phyloP scores from a whole-genome alignment of 1,140 invertebrate genomes.

The Musca domestica region DNA sequence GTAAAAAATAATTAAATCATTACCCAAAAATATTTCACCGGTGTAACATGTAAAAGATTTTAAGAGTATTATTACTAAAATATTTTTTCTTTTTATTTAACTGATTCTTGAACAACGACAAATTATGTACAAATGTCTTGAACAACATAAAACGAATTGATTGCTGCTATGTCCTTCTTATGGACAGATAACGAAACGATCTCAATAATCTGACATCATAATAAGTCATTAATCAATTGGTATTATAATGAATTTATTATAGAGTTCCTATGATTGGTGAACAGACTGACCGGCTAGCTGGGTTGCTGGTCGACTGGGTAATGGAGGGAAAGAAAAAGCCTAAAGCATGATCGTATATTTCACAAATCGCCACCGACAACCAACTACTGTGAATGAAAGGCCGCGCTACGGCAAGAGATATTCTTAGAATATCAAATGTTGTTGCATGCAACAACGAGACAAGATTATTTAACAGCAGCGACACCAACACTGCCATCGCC shows the following conservation, averaged over 20 bases:
- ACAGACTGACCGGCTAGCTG: background rate
- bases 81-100: too few relatives aligned
- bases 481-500: too few relatives aligned
- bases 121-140: too few relatives aligned
- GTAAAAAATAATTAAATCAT: too few relatives aligned
- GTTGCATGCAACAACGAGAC: too few relatives aligned
- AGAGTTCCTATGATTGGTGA: background rate
- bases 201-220: conserved; percentile 22
- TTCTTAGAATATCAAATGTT: too few relatives aligned
- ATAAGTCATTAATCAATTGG: conserved; percentile 19
- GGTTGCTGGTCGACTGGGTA: too few relatives aligned
- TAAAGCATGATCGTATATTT: background rate
- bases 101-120: too few relatives aligned
- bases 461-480: too few relatives aligned
- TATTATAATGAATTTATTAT: conserved; percentile 12
- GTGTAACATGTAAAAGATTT: background rate
- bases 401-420: too few relatives aligned
- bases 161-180: conserved; percentile 17
- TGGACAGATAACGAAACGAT: background rate
- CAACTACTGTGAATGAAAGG: background rate
- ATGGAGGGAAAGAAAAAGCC: too few relatives aligned
- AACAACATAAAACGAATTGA: conserved; percentile 10
- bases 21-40: too few relatives aligned
- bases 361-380: background rate
- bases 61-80: background rate